Base-by-base conservation (phyloP, 2,888 invertebrate genomes). In the Catocala fraxini region DNA sequence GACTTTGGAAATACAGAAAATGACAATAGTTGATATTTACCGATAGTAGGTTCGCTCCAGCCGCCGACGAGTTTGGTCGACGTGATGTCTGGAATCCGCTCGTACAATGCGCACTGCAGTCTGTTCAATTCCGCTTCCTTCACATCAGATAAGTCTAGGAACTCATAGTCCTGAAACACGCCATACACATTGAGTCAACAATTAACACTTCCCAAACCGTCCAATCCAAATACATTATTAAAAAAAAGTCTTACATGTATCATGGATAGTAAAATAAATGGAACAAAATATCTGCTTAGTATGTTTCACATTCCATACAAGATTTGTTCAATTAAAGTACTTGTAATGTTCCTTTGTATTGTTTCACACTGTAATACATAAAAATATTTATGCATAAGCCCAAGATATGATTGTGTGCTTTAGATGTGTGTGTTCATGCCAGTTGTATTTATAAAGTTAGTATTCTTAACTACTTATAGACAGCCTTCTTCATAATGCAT, bases 131-230 rank as follows among this genome's bases (percentile, higher is more conserved):
- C 97, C 82, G 95, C 95, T 89, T 96, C 96, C 90, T 96, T 96
- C 87, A 96, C 95, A 91, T 96, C 96, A 88, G 95, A 95, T 84
- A 96, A 95, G 95, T 97, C 96, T 92, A 97, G 95, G 95, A 97
- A 97, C 93, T 96, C 95, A 94, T 96, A 95, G 89, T 95, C 95
- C 95, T 95, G 92, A 83, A 95, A 94, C 85, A 93, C 78, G 85
- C 78, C 89, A 89, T 83, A 69, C 9, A 72, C 63, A 67, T 84
- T 82, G 84, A 85, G 79, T 67, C 69, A 67, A 60, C 59, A 63
- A 71, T 48, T 39, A 42, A 59, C 42, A 41, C 11, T 48, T 45
- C 15, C 39, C 6, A 15, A 33, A 43, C 41, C 41, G 25, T 52
- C 51, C 56, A 52, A 61, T 64, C 58, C 58, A 73, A 62, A 64